Evolutionary conservation across 2,888 invertebrate species (phyloP), one percentile per base, ranked within the genome.

Genomic region (Lepidocyrtinus sp.): DNA sequence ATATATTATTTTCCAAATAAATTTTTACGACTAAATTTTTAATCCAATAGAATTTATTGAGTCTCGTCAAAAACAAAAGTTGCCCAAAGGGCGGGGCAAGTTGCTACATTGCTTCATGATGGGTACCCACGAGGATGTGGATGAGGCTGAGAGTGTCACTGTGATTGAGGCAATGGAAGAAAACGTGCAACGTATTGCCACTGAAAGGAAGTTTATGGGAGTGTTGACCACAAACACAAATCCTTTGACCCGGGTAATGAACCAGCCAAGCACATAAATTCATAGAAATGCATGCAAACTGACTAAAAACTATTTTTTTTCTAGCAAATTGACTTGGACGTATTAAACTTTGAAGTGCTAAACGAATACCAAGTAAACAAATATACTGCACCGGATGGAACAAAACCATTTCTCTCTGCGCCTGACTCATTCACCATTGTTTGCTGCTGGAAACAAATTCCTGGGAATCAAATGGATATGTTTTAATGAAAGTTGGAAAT

Each of bases 161-260:
- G 91, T 94, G 5, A 95, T 96, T 89, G 91, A 92, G 82, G 93
- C 92, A 77, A 92, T 96, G 91, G 96, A 96, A 88, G 91, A 92
- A 77, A 93, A 94, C 85, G 93, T 93, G 1, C 89, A 95, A 83
- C 89, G 90, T 63, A 86, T 94, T 9, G 95, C 95, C 0, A 91
- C 90, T 76, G 90, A 90, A 1, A 91, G 92, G 73, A 89, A 91
- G 5, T 96, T 93, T 88, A 89, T 89, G 0, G 95, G 95, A 0
- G 93, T 96, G 25, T 93, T 96, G 85, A 95, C 96, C 1, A 95
- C 95, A 1, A 96, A 96, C 88, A 95, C 96, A 24, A 96, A 93
- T 87, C 94, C 95, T 0, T 90, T 96, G n/a, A 96, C 96, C 25
- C 26, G 24, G 22, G 82, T 82, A 74, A n/a, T 5, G 36, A 3